phyloP scores from a whole-genome alignment of 1,140 invertebrate species.

The Anoplolepis gracilipes region DNA sequence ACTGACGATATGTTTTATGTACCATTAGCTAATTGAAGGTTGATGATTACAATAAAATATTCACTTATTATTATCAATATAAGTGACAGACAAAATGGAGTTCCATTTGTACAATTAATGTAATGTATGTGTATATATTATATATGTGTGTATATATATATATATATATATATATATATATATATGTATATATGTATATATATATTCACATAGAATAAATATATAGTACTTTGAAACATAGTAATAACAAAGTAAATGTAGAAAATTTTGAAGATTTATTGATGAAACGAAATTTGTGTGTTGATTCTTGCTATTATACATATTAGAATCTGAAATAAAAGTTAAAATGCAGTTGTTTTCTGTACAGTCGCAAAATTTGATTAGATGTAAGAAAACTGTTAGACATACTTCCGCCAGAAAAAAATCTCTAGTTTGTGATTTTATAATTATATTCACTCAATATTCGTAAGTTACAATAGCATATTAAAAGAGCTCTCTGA shows the following conservation, averaged over 20 bases:
- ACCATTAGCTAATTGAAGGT: constrained; percentile 63
- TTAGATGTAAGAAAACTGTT: constrained; percentile 73
- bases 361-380: constrained; percentile 78
- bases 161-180: constrained; percentile 68
- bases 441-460: constrained; percentile 69
- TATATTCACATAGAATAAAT: constrained; percentile 72
- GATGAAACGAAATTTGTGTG: constrained; percentile 72
- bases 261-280: constrained; percentile 77
- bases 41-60: constrained; percentile 58
- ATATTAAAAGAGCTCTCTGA: neutral
- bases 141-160: constrained; percentile 43
- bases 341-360: constrained; percentile 75
- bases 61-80: constrained; percentile 65
- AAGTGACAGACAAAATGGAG: constrained; percentile 71
- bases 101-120: constrained; percentile 82
- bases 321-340: constrained; percentile 71
- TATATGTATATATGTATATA: constrained; percentile 71
- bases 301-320: constrained; percentile 80
- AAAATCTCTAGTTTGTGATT: constrained; percentile 59
- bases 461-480: constrained; percentile 36
- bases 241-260: constrained; percentile 77
- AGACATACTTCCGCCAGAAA: constrained; percentile 60
- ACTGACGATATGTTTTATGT: constrained; percentile 69
- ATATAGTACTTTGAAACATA: constrained; percentile 75
- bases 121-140: constrained; percentile 59